Base-by-base conservation (phyloP, 2,797 vertebrate genomes). In the Paguma larvata region DNA sequence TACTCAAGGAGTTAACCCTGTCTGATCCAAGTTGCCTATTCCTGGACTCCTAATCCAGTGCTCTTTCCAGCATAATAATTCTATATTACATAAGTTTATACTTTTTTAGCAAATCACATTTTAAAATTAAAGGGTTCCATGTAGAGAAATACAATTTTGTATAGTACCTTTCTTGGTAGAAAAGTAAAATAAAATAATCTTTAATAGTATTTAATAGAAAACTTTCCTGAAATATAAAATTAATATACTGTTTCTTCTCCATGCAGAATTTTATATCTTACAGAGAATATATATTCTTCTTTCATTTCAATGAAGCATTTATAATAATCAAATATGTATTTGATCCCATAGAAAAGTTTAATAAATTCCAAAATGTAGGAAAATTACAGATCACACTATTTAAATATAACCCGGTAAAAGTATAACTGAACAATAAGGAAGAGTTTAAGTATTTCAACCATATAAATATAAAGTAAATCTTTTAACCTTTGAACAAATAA, bases 101-200 rank as follows among this genome's bases (percentile, higher is more conserved):
- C 68, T 85, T 72, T 93, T 44, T 73, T 78, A 70, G 11, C 38
- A 88, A 87, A 56, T 5, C 10, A 32, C 5, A n/a, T 34, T 46
- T 83, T 72, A 89, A 88, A 41, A 84, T n/a, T 46, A 70, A 95
- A 70, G 12, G 38, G 8, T 6, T 86, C 27, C 77, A 83, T 30
- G 56, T 18, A 78, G 0, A 95, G 19, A 91, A 77, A 91, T 59
- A 51, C 1, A 80, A 21, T 12, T 75, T 62, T 78, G 5, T 12
- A 32, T 63, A 41, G 70, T 44, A 65, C 62, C 9, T 91, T 68
- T 67, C 70, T 32, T 68, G 13, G 85, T 23, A 75, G 6, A 77
- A 94, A 91, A 87, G 78, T 59, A 80, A 93, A 92, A 68, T 59
- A 56, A 25, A 84, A 79, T n/a, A 89, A n/a, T 82, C 38, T 32